These are phyloP conservation scores for Leuctra nigra DNA, from an alignment of 2,888 invertebrate genomes.

Conservation along the genomic window DNA sequence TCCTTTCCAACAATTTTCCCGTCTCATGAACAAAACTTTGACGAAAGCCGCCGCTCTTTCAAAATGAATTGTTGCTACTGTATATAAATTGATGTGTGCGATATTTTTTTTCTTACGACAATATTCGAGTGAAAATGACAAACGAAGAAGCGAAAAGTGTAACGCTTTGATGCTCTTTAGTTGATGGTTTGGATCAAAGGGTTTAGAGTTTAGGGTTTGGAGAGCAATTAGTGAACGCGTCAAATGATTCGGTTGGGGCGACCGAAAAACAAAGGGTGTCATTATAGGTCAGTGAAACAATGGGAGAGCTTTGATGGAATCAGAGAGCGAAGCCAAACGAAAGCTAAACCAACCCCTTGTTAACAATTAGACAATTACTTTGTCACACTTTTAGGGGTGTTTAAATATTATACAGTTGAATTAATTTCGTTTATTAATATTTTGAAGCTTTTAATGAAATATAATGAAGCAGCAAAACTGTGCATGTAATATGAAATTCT, in stretches of 20 bases:
- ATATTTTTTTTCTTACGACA: not conserved
- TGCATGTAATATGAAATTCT: no score
- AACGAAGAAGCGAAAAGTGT: slow-evolving; percentile 6
- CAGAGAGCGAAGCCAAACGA: no score
- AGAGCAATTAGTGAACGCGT: slow-evolving; percentile 1
- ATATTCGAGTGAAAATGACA: slow-evolving; percentile 3
- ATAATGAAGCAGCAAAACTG: no score
- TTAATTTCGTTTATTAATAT: no score
- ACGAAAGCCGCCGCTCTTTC: not conserved
- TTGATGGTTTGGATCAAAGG: slow-evolving; percentile 4
- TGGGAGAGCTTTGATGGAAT: no score
- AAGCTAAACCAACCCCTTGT: no score
- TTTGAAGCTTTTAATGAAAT: no score
- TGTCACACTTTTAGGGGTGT: no score
- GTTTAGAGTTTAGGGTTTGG: slow-evolving; percentile 8
- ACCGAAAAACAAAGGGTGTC: not conserved
- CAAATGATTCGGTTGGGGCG: not conserved
- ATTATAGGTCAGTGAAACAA: no score
- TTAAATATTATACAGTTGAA: no score
- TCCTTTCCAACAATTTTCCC: not conserved
- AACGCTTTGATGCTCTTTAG: slow-evolving; percentile 10
- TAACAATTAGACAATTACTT: no score
- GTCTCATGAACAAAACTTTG: not conserved
- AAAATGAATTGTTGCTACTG: slow-evolving; percentile 15
- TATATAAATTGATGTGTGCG: not conserved